Base-by-base conservation (phyloP, 2,797 vertebrate genomes). In the Lithobates pipiens region DNA sequence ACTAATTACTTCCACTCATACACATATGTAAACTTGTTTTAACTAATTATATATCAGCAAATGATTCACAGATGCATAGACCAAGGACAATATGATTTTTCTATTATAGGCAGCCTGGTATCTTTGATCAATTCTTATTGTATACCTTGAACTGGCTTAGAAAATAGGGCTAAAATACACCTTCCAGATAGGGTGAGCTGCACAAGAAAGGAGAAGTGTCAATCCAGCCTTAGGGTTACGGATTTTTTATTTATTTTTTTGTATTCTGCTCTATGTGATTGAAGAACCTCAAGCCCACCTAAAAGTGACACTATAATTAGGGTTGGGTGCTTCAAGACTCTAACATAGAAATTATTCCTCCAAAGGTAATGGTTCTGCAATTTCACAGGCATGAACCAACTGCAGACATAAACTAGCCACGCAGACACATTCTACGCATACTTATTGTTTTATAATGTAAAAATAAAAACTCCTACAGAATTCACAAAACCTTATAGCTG, bases 1-100 rank as follows among this genome's bases (percentile, higher is more conserved):
- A 94, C 93, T 93, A 95, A 95, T 95, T 95, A 94, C 91, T 93
- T 91, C 91, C 91, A 94, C 89, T 90, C 90, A 85, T 27, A 82
- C 83, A 65, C 88, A 39, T 70, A 80, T 73, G 80, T 72, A 86
- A 89, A 85, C 83, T 86, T 88, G 54, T 85, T 71, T 78, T 61
- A 70, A 74, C 65, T 65, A 79, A 65, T 67, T 29, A 67, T 25
- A 67, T 27, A 25, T 25, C 65, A 67, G 65, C 29, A 13, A 67
- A 67, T 67, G 65, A 29, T 67, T 29, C 27, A 67, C 65, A 67
- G 10, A 29, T 67, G 65, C 25, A 13, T 29, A 11, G 61, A 65
- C 10, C n/a, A 25, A 25, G n/a, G 9, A 65, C 23, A 25, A 21
- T 10, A 9, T 10, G 3, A 25, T 65, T 65, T 8, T n/a, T 25